phyloP scores from a whole-genome alignment of 2,113 vertebrate species.

The Ellobius talpinus region DNA sequence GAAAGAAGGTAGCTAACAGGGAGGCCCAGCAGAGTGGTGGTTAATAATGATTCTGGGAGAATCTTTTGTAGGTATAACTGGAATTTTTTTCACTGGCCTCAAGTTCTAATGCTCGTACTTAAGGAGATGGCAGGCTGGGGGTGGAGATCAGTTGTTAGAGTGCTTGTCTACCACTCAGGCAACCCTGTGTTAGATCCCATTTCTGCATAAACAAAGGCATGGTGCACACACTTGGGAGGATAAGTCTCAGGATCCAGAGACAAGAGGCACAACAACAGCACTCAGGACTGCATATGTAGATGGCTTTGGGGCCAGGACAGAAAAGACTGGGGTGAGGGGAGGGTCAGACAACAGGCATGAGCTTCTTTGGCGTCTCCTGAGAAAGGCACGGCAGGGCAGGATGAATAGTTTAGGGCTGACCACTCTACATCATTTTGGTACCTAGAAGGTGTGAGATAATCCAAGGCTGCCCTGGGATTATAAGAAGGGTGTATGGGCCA shows the following conservation, averaged over 20 bases:
- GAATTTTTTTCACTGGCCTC: background rate
- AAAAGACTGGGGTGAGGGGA: too few species aligned
- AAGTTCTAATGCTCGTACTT: background rate
- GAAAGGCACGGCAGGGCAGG: background rate
- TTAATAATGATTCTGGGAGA: conserved; percentile 35
- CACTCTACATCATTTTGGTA: background rate
- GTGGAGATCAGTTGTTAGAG: background rate
- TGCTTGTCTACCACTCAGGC: background rate
- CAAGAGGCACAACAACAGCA: background rate
- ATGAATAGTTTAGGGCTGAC: background rate
- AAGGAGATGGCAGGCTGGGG: background rate
- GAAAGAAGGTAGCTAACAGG: conserved; percentile 31
- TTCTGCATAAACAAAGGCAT: background rate
- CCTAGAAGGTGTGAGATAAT: background rate
- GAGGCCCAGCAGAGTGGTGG: background rate
- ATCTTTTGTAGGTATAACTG: conserved; percentile 2
- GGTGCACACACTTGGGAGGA: background rate
- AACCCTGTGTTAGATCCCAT: background rate
- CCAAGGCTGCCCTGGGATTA: background rate
- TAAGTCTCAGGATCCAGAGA: background rate
- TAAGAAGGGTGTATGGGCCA: background rate
- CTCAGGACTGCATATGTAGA: background rate
- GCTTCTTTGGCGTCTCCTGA: background rate
- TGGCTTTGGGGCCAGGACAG: background rate
- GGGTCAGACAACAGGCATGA: background rate